These are phyloP conservation scores for Melanostoma mellinum DNA, from an alignment of 2,888 invertebrate species.

Conservation along the genomic window DNA sequence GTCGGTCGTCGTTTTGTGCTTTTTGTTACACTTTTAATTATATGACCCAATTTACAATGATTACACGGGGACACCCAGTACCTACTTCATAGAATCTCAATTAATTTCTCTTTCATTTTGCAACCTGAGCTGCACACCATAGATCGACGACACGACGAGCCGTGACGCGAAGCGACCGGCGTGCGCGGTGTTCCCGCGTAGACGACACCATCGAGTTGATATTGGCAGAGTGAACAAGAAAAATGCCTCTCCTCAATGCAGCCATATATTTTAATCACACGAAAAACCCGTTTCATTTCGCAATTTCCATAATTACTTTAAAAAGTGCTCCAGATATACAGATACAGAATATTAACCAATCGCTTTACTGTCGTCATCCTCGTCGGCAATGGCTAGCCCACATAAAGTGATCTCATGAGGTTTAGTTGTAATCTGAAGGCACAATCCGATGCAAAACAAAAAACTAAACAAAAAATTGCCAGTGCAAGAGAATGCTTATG, in stretches of 20 bases:
- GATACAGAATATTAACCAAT: constrained; percentile 68
- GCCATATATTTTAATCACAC: constrained; percentile 69
- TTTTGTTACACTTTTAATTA: constrained; percentile 51
- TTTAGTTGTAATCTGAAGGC: constrained; percentile 37
- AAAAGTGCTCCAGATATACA: constrained; percentile 72
- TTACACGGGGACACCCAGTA: constrained; percentile 68
- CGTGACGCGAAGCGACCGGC: too few relatives aligned
- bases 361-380: constrained; percentile 71
- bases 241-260: constrained; percentile 52
- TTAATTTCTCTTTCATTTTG: constrained; percentile 72
- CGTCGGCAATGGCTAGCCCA: constrained; percentile 69
- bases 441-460: constrained; percentile 31
- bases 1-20: background rate
- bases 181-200: constrained; percentile 11
- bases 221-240: constrained; percentile 57
- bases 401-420: constrained; percentile 70
- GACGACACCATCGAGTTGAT: constrained; percentile 62
- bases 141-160: constrained; percentile 35
- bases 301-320: constrained; percentile 73
- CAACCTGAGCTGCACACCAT: constrained; percentile 45
- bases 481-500: constrained; percentile 10
- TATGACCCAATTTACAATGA: constrained; percentile 69
- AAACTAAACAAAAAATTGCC: constrained; percentile 25
- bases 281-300: constrained; percentile 70
- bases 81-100: constrained; percentile 63